phyloP scores from a whole-genome alignment of 2,888 invertebrate species.

The Coenonympha glycerion region DNA sequence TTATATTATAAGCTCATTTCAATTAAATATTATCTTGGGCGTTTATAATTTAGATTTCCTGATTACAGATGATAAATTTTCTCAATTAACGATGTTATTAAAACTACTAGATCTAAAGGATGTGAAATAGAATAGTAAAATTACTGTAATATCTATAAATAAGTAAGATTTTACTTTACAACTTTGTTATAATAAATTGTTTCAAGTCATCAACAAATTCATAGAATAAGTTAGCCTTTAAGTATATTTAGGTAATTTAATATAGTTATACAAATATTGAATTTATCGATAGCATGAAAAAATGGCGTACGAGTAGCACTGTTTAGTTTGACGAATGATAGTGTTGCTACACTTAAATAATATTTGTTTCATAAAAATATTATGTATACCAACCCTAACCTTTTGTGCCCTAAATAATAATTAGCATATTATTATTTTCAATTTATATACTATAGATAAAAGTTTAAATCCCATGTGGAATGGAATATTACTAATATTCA shows the following conservation, averaged over 20 bases:
- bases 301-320: conserved; percentile 55
- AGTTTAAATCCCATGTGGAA: not conserved
- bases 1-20: too few species aligned
- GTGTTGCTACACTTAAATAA: conserved; percentile 40
- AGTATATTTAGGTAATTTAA: conserved; percentile 20
- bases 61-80: too few species aligned
- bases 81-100: not conserved
- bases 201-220: conserved; percentile 19
- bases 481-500: not conserved
- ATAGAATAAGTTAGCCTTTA: conserved; percentile 16
- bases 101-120: conserved; percentile 11
- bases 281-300: conserved; percentile 35
- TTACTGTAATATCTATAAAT: conserved; percentile 4
- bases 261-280: conserved; percentile 33
- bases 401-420: not conserved
- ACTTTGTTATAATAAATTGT: conserved; percentile 19
- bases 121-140: conserved; percentile 10
- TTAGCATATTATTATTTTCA: too few species aligned
- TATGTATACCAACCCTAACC: conserved; percentile 4
- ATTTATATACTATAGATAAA: not conserved
- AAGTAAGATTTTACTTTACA: conserved; percentile 14
- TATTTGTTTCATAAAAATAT: conserved; percentile 14
- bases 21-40: too few species aligned
- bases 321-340: conserved; percentile 35
- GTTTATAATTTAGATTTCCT: too few species aligned